These are phyloP conservation scores for Rhinophrynus dorsalis DNA, from an alignment of 2,797 vertebrate genomes.

Conservation along the genomic window DNA sequence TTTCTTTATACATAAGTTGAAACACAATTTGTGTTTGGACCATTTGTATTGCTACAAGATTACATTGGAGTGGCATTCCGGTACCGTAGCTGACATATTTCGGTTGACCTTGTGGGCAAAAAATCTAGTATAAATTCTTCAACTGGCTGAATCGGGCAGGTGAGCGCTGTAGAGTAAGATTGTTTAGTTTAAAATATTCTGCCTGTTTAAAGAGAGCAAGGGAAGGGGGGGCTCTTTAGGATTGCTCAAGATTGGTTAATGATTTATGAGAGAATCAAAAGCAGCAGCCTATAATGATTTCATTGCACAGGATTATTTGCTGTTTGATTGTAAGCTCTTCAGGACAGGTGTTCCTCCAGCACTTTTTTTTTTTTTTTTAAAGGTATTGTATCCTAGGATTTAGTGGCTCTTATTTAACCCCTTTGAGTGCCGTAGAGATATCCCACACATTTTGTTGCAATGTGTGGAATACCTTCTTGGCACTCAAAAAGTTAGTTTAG, in stretches of 20 bases:
- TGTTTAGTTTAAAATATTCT: background rate
- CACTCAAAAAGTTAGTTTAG: too few species aligned
- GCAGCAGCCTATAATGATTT: background rate
- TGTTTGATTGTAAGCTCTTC: conserved; percentile 11
- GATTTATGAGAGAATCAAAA: conserved; percentile 16
- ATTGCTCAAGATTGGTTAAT: conserved; percentile 29
- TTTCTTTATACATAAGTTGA: too few species aligned
- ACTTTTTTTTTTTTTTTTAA: background rate
- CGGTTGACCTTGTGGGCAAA: conserved; percentile 18
- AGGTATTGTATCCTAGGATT: background rate
- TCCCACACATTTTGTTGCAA: too few species aligned
- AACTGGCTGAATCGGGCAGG: conserved; percentile 13
- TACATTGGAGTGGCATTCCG: too few species aligned
- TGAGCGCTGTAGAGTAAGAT: background rate
- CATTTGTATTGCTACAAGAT: too few species aligned
- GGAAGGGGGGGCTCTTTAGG: background rate
- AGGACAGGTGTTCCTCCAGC: background rate
- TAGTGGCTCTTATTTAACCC: background rate
- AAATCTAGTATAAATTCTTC: conserved; percentile 30
- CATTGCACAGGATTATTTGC: background rate
- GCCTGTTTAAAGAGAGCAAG: background rate
- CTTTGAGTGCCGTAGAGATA: too few species aligned
- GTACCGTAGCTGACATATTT: too few species aligned
- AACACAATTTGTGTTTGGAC: too few species aligned
- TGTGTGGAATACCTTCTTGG: too few species aligned